Base-by-base conservation (phyloP, 2,797 vertebrate species). In the Pipistrellus pipistrellus region DNA sequence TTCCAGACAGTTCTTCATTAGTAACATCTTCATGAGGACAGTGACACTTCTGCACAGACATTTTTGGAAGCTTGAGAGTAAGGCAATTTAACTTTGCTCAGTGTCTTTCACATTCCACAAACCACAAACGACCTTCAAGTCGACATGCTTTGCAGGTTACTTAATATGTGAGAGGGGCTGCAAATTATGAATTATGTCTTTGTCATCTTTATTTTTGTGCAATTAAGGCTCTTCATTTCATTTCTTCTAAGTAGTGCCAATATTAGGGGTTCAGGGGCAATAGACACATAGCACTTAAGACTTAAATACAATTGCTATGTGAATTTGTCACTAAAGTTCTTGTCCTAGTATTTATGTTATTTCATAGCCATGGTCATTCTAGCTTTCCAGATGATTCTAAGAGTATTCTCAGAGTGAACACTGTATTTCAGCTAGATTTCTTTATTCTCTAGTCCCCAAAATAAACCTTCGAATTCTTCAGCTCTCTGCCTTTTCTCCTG, bases 151-250 rank as follows among this genome's bases (percentile, higher is more conserved):
- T 96, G 78, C 21, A 76, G 27, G 41, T 80, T 93, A 48, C 57
- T 90, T 95, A 88, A 89, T 85, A 92, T 30, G 68, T 1, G 1
- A 88, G 78, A 81, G 10, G 55, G 32, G 8, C 44, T 88, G 41
- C 55, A 87, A 81, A 89, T 73, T 21, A 81, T 86, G 88, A 92
- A 51, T 73, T 87, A 93, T 62, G 62, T 75, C 80, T 82, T 66
- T 84, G 27, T 88, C 68, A 77, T 59, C 68, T 87, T 62, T 55
- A 64, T 38, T 83, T 76, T 30, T 55, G 23, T 2, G 23, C 62
- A 94, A 23, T 69, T 85, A 86, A 78, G 77, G 4, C 12, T 62
- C 15, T 78, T 93, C 41, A 11, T n/a, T 82, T 82, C 41, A 71
- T 71, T 93, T 95, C n/a, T 38, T 81, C 71, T 21, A 62, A 59